Base-by-base conservation (phyloP, 2,888 invertebrate genomes). In the Platycheirus rosarum region DNA sequence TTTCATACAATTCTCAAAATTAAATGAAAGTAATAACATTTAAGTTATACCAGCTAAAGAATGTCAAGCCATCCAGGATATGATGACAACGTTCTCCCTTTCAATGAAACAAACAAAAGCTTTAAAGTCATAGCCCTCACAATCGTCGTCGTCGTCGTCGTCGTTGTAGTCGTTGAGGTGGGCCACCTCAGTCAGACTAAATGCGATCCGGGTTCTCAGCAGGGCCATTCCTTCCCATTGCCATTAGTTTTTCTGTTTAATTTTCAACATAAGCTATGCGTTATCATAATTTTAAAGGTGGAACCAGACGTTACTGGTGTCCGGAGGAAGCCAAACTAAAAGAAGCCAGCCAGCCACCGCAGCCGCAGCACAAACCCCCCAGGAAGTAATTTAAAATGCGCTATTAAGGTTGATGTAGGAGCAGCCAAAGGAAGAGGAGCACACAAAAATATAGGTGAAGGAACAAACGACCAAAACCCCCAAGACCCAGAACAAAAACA, bases 281-380 rank as follows among this genome's bases (percentile, higher is more conserved):
- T 82, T 77, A 77, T 82, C 77, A 82, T 82, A 82, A 82, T 77
- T 82, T 82, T 77, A 37, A 71, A 82, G 82, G 77, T 77, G 63
- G 71, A 37, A 73, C 76, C 82, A 82, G 82, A 82, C 82, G 71
- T 53, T 80, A 66, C 70, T 60, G 23, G 74, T 63, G 49, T 74
- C 69, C 79, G 70, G 18, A 60, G 66, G 55, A 44, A 48, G 70
- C 2, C 9, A 7, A 23, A 55, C 5, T 40, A 42, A 23, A n/a
- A 35, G n/a, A 11, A 20, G 13, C n/a, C n/a, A n/a, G n/a, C n/a
- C 35, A 53, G 35, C 46, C 53, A 51, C 16, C 16, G 18, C 40
- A 37, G 53, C 37, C 3, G 2, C 3, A 20, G 35, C 55, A 57
- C 40, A 23, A 40, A 1, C 20, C 16, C 16, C 16, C 51, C 35